phyloP scores from a whole-genome alignment of 2,797 vertebrate species.

The Hirundo rustica region DNA sequence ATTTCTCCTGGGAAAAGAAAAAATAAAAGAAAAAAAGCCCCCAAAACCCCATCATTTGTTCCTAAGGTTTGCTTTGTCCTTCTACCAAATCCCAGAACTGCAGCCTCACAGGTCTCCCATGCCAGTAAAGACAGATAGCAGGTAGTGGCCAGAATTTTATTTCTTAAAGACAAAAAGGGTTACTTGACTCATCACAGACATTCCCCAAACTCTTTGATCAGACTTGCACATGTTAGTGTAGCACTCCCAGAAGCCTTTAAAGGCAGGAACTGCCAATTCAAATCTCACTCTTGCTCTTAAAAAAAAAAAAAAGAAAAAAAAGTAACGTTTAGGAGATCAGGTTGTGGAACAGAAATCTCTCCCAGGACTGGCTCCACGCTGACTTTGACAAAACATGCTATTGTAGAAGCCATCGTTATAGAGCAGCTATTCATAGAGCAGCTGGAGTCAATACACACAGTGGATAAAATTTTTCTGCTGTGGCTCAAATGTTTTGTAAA shows the following conservation, averaged over 20 bases:
- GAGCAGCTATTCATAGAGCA: conserved; percentile 46
- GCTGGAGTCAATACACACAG: conserved; percentile 30
- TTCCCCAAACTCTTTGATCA: conserved; percentile 58
- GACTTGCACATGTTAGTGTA: conserved; percentile 32
- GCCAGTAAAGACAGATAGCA: conserved; percentile 63
- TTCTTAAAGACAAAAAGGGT: conserved; percentile 62
- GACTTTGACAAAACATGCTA: conserved; percentile 37
- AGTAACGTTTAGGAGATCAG: conserved; percentile 32
- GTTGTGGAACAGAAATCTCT: conserved; percentile 45
- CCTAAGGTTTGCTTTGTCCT: conserved; percentile 16
- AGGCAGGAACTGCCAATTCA: conserved; percentile 61
- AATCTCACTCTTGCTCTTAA: conserved; percentile 58
- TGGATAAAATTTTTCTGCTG: background rate
- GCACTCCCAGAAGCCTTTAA: conserved; percentile 57
- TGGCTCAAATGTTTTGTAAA: conserved; percentile 27
- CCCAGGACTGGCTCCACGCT: conserved; percentile 46
- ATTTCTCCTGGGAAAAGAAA: background rate
- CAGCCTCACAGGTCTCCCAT: conserved; percentile 38
- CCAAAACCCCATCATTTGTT: background rate
- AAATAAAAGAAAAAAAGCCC: background rate
- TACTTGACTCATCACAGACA: conserved; percentile 66
- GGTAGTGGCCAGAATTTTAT: conserved; percentile 58
- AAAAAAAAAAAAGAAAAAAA: background rate
- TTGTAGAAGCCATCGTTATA: conserved; percentile 2
- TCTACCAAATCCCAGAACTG: conserved; percentile 10